Base-by-base conservation (phyloP, 2,888 invertebrate species). In the Scelioninae gen. 1 region DNA sequence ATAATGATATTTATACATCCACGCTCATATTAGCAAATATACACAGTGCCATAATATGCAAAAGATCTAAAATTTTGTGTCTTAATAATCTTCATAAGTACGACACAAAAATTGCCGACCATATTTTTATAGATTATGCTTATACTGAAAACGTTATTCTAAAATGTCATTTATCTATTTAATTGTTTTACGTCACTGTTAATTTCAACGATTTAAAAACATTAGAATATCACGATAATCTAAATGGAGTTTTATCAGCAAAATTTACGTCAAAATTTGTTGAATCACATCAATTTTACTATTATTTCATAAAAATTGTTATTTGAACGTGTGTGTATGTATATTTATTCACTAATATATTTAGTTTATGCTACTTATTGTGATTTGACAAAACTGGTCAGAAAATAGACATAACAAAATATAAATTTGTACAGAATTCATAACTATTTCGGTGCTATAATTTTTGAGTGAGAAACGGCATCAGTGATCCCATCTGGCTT, bases 381-480 rank as follows among this genome's bases (percentile, higher is more conserved):
- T 49, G 34, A 65, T 56, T 56, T 40, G 45, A 63, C 47, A 65
- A 51, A 51, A 23, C 45, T 38, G 13, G 16, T 51, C 38, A 40
- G 34, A 77, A 69, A 71, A 60, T 43, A 49, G 43, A 71, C 32
- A 60, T 72, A 66, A 79, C 66, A 71, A 78, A 65, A 13, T 66
- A 66, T 43, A 66, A 66, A 72, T 72, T 69, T 80, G 31, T 75
- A 78, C 53, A 62, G n/a, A 9, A 68, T 77, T 74, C 66, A 11
- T 72, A 66, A 68, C 55, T 43, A 69, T 63, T 72, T 55, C n/a
- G 65, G 77, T 85, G 85, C 84, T 91, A 92, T 88, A 88, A 89
- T 89, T 91, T 92, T 85, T 91, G 92, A 15, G 90, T 90, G 89
- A 92, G 92, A 79, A 92, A 92, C 8, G 92, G 92, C 71, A 91